Base-by-base conservation (phyloP, 2,888 invertebrate genomes). In the Eurytoma adleriae region DNA sequence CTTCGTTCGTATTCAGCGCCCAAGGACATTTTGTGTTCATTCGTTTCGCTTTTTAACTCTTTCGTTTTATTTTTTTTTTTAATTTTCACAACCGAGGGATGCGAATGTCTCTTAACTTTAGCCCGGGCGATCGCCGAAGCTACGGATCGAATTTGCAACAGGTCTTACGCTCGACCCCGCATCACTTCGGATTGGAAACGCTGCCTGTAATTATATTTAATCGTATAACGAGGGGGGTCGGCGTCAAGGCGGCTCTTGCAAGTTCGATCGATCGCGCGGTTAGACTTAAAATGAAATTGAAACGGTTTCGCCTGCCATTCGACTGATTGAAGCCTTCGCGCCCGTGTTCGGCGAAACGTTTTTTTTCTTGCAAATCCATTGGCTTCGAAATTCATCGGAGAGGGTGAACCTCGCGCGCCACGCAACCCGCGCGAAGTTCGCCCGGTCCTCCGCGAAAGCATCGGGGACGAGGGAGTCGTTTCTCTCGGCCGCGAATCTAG, bases 401-500 rank as follows among this genome's bases (percentile, higher is more conserved):
- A 16, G 61, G 61, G 68, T 68, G 54, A 61, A 52, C 30, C 61
- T 76, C 57, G 18, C 30, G 16, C 62, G 40, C n/a, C n/a, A n/a
- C n/a, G n/a, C n/a, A n/a, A n/a, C n/a, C n/a, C n/a, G n/a, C n/a
- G n/a, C 48, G 30, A 64, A 64, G 18, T 64, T 40, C 64, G n/a
- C 64, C 48, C 16, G 40, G 30, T 40, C 48, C 16, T 40, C n/a
- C 5, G 64, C 12, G 64, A 18, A 48, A 18, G 64, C 64, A 48
- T n/a, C 64, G 64, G 48, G 48, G 64, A 40, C 48, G 18, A 10
- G 68, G 13, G 48, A 24, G 24, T 13, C n/a, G 50, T 62, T 70
- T 56, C 40, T 69, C 56, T 77, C 64, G 70, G 70, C 13, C 24
- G 54, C 77, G 52, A 79, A 59, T 18, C 52, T 69, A 75, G 67